Conservation (phyloP, 2,888 invertebrate genomes). For the Unio pictorum region DNA sequence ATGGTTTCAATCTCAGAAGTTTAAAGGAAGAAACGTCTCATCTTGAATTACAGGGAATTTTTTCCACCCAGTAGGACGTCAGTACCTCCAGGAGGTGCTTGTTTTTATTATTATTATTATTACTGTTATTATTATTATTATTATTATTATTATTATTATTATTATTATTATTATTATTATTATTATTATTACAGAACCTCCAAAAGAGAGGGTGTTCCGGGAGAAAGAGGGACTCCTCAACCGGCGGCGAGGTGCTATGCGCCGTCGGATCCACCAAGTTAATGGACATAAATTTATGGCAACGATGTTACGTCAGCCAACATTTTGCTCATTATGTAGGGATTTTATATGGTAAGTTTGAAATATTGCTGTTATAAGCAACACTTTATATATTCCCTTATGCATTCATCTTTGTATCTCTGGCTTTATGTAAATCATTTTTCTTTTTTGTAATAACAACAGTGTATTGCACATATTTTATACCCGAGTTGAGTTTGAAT, state of each 20-base stretch:
- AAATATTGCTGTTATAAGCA: background rate
- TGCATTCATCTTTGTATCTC: background rate
- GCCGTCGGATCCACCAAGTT: conserved; percentile 95
- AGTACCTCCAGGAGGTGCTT: too few species aligned
- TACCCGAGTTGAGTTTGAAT: too few species aligned
- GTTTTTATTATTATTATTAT: too few species aligned
- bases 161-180: background rate
- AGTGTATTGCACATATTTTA: background rate
- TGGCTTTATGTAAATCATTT: background rate
- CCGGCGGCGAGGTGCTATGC: conserved; percentile 96
- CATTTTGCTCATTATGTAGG: conserved; percentile 99
- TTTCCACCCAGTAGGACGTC: too few species aligned
- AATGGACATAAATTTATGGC: conserved; percentile 99
- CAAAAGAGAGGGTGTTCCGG: conserved; percentile 83
- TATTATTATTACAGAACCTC: conserved; percentile 33
- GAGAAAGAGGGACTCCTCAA: conserved; percentile 92
- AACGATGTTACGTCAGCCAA: conserved; percentile 97
- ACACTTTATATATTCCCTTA: background rate
- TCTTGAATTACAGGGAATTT: too few species aligned
- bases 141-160: too few species aligned
- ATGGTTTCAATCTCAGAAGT: too few species aligned
- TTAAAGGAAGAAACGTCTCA: too few species aligned
- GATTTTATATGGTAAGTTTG: conserved; percentile 96
- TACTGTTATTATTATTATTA: too few species aligned
- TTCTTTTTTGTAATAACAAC: background rate